Conservation (phyloP, 2,113 vertebrate species). For the Ptyas mucosa region DNA sequence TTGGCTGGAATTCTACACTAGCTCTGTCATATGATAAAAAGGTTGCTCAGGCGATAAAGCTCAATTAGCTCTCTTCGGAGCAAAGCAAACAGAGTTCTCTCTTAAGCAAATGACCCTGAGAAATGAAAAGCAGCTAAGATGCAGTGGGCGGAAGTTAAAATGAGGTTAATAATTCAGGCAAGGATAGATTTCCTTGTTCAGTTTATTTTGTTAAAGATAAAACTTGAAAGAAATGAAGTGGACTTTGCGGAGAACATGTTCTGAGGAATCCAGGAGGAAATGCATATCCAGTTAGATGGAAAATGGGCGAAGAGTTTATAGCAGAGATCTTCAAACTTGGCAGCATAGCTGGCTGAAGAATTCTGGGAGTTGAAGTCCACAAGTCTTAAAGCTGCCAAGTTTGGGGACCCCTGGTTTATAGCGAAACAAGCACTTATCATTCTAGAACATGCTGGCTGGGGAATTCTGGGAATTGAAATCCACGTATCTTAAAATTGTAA, state of each 20-base stretch:
- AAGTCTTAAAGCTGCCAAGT: too few species aligned
- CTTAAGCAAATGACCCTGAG: constrained; percentile 7
- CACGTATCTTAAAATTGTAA: neutral
- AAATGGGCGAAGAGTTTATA: neutral
- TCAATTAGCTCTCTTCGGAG: neutral
- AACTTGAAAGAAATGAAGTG: neutral
- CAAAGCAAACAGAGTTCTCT: neutral
- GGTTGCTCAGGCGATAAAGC: neutral
- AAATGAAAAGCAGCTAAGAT: constrained; percentile 14
- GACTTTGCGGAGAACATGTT: neutral
- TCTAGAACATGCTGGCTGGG: neutral
- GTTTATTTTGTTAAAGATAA: constrained; percentile 12
- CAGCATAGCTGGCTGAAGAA: too few species aligned
- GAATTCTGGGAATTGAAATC: neutral
- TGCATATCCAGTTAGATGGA: neutral
- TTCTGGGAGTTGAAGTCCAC: too few species aligned
- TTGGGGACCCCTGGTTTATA: too few species aligned
- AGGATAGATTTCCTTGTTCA: constrained; percentile 1
- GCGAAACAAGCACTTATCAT: too few species aligned
- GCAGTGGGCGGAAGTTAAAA: constrained; percentile 27
- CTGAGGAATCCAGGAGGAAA: neutral
- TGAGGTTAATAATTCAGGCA: constrained; percentile 22
- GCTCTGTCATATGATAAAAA: neutral
- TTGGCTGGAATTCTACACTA: neutral
- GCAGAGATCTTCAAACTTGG: too few species aligned